Evolutionary conservation across 2,888 invertebrate genomes (phyloP), one percentile per base, ranked within the genome.

Genomic region (Neoaliturus tenellus): DNA sequence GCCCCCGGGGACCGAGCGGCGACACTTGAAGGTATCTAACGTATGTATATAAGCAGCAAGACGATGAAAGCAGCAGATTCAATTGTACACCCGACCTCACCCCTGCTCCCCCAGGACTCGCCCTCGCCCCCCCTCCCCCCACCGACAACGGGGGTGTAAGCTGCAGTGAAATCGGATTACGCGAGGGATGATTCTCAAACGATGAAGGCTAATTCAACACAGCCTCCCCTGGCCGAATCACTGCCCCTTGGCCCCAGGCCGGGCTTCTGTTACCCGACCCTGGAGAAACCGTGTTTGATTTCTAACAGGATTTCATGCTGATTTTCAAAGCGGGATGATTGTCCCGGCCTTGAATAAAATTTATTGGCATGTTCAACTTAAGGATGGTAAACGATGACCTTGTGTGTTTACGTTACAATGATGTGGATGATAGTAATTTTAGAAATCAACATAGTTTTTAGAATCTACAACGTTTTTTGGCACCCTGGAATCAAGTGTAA

Each of bases 121-220:
- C 48, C 82, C 51, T n/a, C 35, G 23, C 62, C 39, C 23, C 58
- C 25, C 44, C 39, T 20, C 3, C 12, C 35, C 69, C 17, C 33
- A n/a, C 33, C 4, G 12, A 4, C 17, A 14, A 17, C 69, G 73
- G 80, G 85, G 85, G 84, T 84, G 84, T 84, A 84, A 84, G 84
- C 84, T 80, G 35, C 82, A 80, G 80, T 84, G 82, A 84, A 84
- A 84, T 84, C 84, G 84, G 84, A 84, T 84, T 82, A 84, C 78
- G 84, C 41, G 82, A 73, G 84, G 84, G 84, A 84, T 84, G 84
- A 84, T 84, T 84, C 84, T 84, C 84, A 84, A 84, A 84, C 84
- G 84, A 84, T 84, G 84, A 82, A 41, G 82, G 84, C 84, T 84
- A 84, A 84, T 84, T 84, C 84, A 82, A 82, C 84, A 84, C 80